phyloP scores from a whole-genome alignment of 2,113 vertebrate genomes.

The Drymodes brunneopygia region DNA sequence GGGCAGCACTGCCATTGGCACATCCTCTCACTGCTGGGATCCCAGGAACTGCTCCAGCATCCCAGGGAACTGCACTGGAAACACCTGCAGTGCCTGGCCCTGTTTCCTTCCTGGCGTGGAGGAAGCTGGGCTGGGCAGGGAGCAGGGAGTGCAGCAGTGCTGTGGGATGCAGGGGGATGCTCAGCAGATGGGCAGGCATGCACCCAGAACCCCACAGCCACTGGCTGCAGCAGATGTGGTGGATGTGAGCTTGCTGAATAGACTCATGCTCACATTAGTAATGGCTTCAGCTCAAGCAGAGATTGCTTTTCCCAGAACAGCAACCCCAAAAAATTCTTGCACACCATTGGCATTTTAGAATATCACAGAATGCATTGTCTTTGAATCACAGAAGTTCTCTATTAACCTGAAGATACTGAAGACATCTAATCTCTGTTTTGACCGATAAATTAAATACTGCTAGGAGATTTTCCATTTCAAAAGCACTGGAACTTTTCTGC shows the following conservation, averaged over 20 bases:
- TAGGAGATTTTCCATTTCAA: background rate
- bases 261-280: background rate
- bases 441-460: background rate
- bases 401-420: background rate
- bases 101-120: rapidly evolving
- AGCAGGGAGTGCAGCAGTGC: rapidly evolving
- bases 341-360: rapidly evolving
- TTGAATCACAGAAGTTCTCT: background rate
- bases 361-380: background rate
- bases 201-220: rapidly evolving
- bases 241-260: background rate
- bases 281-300: background rate
- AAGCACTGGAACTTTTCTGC: background rate
- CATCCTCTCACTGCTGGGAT: rapidly evolving
- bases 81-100: background rate
- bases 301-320: background rate
- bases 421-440: background rate
- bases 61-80: background rate
- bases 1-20: background rate
- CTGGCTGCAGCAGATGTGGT: background rate
- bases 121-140: background rate
- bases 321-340: background rate
- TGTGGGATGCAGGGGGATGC: background rate
- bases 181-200: background rate
- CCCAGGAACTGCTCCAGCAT: background rate